A percentile compares a stretch with the other conserved stretches of the same genome.
These are phyloP conservation scores for Lytechinus pictus DNA, from an alignment of 35 echinoderm and acorn worm species.

Conservation along the genomic window DNA sequence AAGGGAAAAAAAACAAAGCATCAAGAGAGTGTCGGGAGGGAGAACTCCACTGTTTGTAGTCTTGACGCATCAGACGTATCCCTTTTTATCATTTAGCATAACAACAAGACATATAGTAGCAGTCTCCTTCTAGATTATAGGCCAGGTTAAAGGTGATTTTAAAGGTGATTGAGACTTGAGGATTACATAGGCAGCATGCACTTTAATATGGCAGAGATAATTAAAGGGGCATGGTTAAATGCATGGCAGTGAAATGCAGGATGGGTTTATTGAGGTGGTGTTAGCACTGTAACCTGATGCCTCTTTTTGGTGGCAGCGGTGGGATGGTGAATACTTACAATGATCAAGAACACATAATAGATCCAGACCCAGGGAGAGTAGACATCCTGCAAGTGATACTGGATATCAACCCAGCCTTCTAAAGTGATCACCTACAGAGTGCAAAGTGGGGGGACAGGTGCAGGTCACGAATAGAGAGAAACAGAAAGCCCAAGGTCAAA, in stretches of 20 bases:
- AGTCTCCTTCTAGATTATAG: not conserved
- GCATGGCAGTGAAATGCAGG: not conserved
- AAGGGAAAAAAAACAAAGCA: too few species aligned
- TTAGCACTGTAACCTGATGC: slow-evolving; percentile 46
- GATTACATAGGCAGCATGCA: slow-evolving; percentile 3
- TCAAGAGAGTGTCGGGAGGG: too few species aligned
- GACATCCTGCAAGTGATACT: slow-evolving; percentile 90
- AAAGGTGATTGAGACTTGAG: not conserved
- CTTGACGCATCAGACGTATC: too few species aligned
- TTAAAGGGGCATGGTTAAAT: not conserved
- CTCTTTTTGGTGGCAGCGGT: slow-evolving; percentile 35
- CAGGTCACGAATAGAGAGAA: not conserved
- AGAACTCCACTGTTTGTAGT: too few species aligned
- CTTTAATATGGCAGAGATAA: not conserved
- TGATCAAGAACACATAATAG: slow-evolving; percentile 98
- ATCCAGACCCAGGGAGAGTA: slow-evolving; percentile 93
- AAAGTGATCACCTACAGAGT: slow-evolving; percentile 91
- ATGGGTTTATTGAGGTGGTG: slow-evolving; percentile 8
- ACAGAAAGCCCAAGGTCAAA: slow-evolving; percentile 36
- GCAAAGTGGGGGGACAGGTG: not conserved
- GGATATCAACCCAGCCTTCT: slow-evolving; percentile 98
- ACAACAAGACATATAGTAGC: too few species aligned
- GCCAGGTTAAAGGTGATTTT: not conserved
- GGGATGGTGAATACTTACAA: slow-evolving; percentile 87
- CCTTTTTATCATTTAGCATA: too few species aligned